Evolutionary conservation across 2,797 vertebrate species (phyloP).

Genomic region (Sebastiscus tertius): DNA sequence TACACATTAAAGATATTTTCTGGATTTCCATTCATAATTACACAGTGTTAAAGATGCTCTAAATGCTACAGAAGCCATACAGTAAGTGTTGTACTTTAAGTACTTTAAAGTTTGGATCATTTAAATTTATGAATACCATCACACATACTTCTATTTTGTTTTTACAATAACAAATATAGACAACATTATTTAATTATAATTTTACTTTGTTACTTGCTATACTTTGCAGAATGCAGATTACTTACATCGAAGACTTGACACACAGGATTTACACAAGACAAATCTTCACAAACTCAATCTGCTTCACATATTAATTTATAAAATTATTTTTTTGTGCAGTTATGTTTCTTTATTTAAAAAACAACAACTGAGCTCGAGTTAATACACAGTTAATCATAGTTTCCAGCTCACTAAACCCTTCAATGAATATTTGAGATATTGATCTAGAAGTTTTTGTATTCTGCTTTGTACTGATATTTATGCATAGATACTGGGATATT

Average conservation of each 20-base stretch:
- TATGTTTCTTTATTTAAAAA: not conserved
- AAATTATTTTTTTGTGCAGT: not conserved
- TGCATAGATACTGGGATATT: not conserved
- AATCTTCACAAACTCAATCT: no score
- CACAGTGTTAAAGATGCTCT: not conserved
- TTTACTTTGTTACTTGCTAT: not conserved
- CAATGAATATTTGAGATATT: not conserved
- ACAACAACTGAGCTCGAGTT: not conserved
- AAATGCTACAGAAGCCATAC: not conserved
- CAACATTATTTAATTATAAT: not conserved
- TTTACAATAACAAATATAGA: not conserved
- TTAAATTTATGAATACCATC: not conserved
- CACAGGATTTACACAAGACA: not conserved
- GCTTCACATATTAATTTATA: not conserved
- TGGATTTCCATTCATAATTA: not conserved
- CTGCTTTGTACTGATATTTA: not conserved
- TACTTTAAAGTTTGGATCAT: not conserved
- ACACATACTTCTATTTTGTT: not conserved
- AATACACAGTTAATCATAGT: not conserved
- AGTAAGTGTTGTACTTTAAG: not conserved
- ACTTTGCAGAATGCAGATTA: not conserved
- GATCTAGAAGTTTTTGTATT: not conserved
- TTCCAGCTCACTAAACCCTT: not conserved
- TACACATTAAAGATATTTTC: not conserved
- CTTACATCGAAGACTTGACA: not conserved